Conservation (phyloP, 30 jellyfish, hydroid and myxozoan genomes). For the Haliclystus octoradiatus region DNA sequence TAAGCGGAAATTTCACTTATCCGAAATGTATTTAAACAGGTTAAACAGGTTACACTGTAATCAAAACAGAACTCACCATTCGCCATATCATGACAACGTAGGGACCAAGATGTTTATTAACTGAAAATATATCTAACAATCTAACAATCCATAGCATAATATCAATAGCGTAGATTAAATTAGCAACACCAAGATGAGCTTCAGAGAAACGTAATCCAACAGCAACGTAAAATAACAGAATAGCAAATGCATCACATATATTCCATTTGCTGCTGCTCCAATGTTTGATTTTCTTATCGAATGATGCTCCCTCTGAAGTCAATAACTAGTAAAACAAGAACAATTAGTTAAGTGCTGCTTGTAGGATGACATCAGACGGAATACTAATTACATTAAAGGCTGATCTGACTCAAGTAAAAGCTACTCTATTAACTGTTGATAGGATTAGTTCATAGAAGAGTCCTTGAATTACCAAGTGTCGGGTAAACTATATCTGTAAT, state of each 20-base stretch:
- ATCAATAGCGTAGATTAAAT: conserved; percentile 56
- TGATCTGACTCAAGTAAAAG: too few relatives aligned
- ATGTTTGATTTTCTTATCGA: conserved; percentile 22
- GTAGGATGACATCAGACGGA: too few relatives aligned
- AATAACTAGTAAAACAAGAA: conserved; percentile 26
- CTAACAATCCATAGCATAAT: conserved; percentile 82
- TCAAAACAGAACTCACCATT: conserved; percentile 54
- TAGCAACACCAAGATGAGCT: conserved; percentile 44
- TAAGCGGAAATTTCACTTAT: too few relatives aligned
- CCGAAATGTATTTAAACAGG: too few relatives aligned
- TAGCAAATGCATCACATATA: conserved; percentile 70
- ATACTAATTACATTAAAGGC: too few relatives aligned
- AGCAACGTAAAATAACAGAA: conserved; percentile 49
- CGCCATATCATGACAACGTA: conserved; percentile 87
- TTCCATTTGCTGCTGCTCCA: conserved; percentile 82
- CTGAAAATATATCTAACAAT: conserved; percentile 70
- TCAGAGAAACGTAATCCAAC: conserved; percentile 34
- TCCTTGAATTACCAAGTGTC: too few relatives aligned
- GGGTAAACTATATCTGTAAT: too few relatives aligned
- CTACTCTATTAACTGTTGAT: too few relatives aligned
- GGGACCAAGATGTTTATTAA: conserved; percentile 75
- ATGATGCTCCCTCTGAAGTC: conserved; percentile 48
- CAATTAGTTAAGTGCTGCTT: too few relatives aligned
- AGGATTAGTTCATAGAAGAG: too few relatives aligned
- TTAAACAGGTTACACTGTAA: too few relatives aligned